Evolutionary conservation across 2,888 invertebrate species (phyloP), one percentile per base, ranked within the genome.

Genomic region (Lepas anatifera): DNA sequence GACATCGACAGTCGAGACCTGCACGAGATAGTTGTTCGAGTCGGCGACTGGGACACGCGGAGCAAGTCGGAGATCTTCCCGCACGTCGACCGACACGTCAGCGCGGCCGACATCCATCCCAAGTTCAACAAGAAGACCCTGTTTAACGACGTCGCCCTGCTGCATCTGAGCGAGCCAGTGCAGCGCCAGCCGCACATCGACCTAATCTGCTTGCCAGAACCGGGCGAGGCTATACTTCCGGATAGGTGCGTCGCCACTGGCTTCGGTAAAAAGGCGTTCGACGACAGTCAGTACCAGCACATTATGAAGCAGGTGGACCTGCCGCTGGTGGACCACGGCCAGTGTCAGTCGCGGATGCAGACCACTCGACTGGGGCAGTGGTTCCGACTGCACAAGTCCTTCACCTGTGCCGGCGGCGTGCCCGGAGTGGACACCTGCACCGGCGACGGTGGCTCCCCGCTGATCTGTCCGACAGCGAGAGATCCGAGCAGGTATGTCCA

Each of bases 41-140:
- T 88, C 0, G 91, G 91, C 0, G 91, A 91, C 80, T 92, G 91
- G 90, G 90, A 91, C 79, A 89, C 90, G 0, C 88, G 89, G 78
- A 87, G 86, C 0, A 85, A 83, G 46, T 83, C 83, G 67, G 91
- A 92, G 77, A 81, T 87, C 0, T 85, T 83, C 72, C 85, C 86
- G 0, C 87, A 88, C 77, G 88, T 90, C 76, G 89, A 91, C 76
- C 81, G 88, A 6, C 81, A 82, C 8, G 88, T 89, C 0, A 77
- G 78, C 0, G 70, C 71, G 6, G 73, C 77, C 32, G 63, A 73
- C 13, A 71, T 75, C 13, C 77, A 77, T 67, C 74, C 75, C 10
- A 70, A 74, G 3, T 76, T 71, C 71, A 66, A 72, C 27, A 70
- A 73, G 37, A 43, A 67, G 10, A 25, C 64, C 11, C 64, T 64